Conservation (phyloP, 1,140 invertebrate genomes). For the Pogonus chalceus region DNA sequence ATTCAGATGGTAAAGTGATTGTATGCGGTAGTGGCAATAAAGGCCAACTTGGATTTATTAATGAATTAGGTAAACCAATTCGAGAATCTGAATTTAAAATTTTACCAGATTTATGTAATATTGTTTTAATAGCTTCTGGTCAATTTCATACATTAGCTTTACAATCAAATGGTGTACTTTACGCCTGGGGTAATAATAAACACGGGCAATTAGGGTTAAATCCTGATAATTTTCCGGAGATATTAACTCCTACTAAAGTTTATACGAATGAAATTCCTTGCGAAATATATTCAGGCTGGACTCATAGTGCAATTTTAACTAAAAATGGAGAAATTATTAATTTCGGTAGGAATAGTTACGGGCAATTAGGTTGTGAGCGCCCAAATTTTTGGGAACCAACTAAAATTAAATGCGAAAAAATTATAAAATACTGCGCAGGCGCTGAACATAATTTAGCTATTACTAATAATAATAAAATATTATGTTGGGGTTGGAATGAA, state of each 20-base stretch:
- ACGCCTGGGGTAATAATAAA: slow-evolving; percentile 67
- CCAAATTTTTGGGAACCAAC: slow-evolving; percentile 6
- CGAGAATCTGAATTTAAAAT: neutral
- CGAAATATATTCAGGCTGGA: slow-evolving; percentile 59
- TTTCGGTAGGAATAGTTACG: slow-evolving; percentile 76
- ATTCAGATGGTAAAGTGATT: slow-evolving; percentile 48
- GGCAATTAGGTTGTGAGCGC: slow-evolving; percentile 48
- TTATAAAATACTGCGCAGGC: slow-evolving; percentile 53
- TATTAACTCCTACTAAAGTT: slow-evolving; percentile 41
- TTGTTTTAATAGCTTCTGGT: slow-evolving; percentile 53
- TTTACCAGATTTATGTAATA: slow-evolving; percentile 43
- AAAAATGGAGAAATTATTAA: slow-evolving; percentile 47
- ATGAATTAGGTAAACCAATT: slow-evolving; percentile 22
- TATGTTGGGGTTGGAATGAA: slow-evolving; percentile 87
- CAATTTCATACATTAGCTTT: slow-evolving; percentile 61
- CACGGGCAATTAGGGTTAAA: slow-evolving; percentile 54
- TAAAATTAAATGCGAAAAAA: slow-evolving; percentile 29
- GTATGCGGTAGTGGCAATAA: slow-evolving; percentile 50
- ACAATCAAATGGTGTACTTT: slow-evolving; percentile 43
- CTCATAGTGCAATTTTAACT: slow-evolving; percentile 53
- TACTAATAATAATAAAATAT: slow-evolving; percentile 47
- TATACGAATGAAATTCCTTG: slow-evolving; percentile 33
- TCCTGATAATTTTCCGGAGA: slow-evolving; percentile 37
- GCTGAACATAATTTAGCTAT: slow-evolving; percentile 67
- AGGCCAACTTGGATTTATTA: slow-evolving; percentile 51